phyloP scores from a whole-genome alignment of 2,113 vertebrate genomes.

The Thunnus thynnus region DNA sequence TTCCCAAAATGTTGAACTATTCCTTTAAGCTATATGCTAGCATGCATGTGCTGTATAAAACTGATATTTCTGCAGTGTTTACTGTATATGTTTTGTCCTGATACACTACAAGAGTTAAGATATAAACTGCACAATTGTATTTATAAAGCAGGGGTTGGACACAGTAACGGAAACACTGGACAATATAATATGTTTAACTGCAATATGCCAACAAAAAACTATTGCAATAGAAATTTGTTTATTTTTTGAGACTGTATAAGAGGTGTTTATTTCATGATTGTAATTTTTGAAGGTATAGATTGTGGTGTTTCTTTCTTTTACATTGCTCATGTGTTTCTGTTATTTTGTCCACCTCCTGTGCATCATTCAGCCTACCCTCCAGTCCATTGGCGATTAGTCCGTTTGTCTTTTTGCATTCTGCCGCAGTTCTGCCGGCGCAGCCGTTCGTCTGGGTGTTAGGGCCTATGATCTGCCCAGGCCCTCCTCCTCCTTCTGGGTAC shows the following conservation, averaged over 20 bases:
- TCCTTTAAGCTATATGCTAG: too few relatives aligned
- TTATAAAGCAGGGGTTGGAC: not conserved
- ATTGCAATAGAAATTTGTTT: too few relatives aligned
- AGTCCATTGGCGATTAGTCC: constrained; percentile 82
- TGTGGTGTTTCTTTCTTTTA: too few relatives aligned
- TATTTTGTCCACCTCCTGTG: constrained; percentile 31
- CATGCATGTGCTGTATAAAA: too few relatives aligned
- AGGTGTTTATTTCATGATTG: too few relatives aligned
- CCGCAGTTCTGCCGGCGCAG: constrained; percentile 63
- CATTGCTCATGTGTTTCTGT: not conserved
- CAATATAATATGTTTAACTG: not conserved
- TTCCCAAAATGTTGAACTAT: too few relatives aligned
- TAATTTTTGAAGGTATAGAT: too few relatives aligned
- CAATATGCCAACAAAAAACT: not conserved
- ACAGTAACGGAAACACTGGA: constrained; percentile 16
- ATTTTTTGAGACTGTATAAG: too few relatives aligned
- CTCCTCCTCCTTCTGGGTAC: constrained; percentile 77
- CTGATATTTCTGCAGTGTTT: too few relatives aligned
- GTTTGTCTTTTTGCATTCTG: constrained; percentile 84
- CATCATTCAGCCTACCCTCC: constrained; percentile 84
- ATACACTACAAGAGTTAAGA: not conserved
- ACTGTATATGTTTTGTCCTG: too few relatives aligned
- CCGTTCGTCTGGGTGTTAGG: constrained; percentile 73
- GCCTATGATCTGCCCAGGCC: constrained; percentile 46
- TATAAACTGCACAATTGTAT: not conserved